Evolutionary conservation across 2,113 vertebrate species (phyloP), one percentile per base, ranked within the genome.

Genomic region (Ovibos moschatus): DNA sequence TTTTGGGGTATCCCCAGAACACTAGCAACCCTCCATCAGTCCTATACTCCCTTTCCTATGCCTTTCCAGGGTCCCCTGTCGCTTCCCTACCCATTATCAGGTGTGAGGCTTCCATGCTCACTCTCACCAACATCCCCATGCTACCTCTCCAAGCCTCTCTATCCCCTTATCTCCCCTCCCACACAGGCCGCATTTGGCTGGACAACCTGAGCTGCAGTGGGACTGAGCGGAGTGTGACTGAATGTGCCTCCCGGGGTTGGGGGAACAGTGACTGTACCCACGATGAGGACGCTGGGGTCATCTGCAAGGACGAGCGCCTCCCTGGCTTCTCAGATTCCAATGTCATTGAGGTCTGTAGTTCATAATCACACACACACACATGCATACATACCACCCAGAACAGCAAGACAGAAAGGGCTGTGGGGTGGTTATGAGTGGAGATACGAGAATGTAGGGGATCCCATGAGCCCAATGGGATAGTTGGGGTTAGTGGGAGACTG

Each of bases 201-300:
- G 99, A 99, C 98, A 99, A 99, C 1, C 98, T 99, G 94, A 99
- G 98, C 96, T 99, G 99, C 76, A 97, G 85, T 0, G 99, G 99
- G 17, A 98, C 97, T 0, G 99, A 99, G 99, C 99, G 95, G 98
- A 99, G 99, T 97, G 99, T 99, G 0, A 98, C 97, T 0, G 98
- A 99, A 89, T 99, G 99, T 98, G 99, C 98, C 83, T 99, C 99
- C 47, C 99, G 99, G 9, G 99, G 99, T 91, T 99, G 99, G 99
- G 98, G 99, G 2, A 99, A 99, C 99, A 99, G 99, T 0, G 99
- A 99, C 99, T 99, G 99, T 98, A 99, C 99, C 79, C 99, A 99
- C 0, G 99, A 99, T 47, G 99, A 99, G 81, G 99, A 99, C 0
- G 99, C 99, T 0, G 99, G 99, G 0, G 99, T 99, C 1, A 98